phyloP scores from a whole-genome alignment of 2,113 vertebrate species.

The Alouatta palliata region DNA sequence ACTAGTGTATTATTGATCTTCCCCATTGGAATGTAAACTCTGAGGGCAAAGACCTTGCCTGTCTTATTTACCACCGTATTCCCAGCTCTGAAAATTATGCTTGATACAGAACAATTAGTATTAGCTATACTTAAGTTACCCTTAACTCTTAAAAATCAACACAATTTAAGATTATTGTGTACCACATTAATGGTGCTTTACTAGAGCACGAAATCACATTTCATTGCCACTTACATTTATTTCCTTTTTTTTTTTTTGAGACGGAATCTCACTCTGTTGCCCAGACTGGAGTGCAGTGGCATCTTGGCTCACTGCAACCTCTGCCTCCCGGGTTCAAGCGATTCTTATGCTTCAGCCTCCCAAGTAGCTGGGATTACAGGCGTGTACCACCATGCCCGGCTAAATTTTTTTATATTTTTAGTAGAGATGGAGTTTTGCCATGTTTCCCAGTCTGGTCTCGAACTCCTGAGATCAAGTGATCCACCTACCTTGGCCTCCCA shows the following conservation, averaged over 20 bases:
- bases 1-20: not conserved
- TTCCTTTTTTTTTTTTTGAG: not conserved
- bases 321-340: too few species aligned
- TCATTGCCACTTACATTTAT: not conserved
- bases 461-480: too few species aligned
- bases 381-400: too few species aligned
- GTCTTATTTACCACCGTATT: not conserved
- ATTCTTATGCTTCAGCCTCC: too few species aligned
- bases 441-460: too few species aligned
- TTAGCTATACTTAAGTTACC: not conserved
- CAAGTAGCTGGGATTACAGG: too few species aligned
- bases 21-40: not conserved
- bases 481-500: too few species aligned
- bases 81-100: not conserved
- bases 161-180: not conserved
- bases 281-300: too few species aligned
- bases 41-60: not conserved
- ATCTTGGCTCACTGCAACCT: too few species aligned
- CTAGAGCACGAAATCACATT: not conserved
- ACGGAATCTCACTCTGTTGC: too few species aligned
- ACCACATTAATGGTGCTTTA: not conserved
- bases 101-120: not conserved
- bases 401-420: too few species aligned
- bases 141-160: not conserved
- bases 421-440: too few species aligned